Evolutionary conservation across 2,797 vertebrate species (phyloP).

Genomic region (Platalea minor): DNA sequence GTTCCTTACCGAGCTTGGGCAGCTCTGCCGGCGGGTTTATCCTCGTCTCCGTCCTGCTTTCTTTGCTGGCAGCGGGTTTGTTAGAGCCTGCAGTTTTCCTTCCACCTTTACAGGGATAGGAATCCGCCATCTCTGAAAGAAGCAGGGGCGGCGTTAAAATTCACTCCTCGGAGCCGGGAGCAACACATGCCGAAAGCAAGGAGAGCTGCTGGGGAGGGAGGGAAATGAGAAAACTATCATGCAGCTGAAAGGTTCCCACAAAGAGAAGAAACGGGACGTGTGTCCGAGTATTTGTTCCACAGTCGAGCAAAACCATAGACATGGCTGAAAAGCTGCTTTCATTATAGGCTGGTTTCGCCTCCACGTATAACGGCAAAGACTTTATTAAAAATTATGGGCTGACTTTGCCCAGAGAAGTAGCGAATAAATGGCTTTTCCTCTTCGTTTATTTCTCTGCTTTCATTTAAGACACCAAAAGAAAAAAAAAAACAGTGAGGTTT

Average conservation of each 20-base stretch:
- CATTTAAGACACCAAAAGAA: slow-evolving; percentile 37
- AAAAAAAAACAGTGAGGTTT: slow-evolving; percentile 30
- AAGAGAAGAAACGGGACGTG: neutral
- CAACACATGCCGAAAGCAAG: neutral
- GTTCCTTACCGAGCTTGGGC: slow-evolving; percentile 70
- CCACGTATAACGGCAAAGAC: neutral
- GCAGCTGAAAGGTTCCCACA: neutral
- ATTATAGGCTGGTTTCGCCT: neutral
- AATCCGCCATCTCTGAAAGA: slow-evolving; percentile 76
- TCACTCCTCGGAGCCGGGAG: neutral
- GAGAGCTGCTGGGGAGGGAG: slow-evolving; percentile 8
- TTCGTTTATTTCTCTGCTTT: slow-evolving; percentile 39
- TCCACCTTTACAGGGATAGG: slow-evolving; percentile 73
- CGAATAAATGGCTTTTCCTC: slow-evolving; percentile 12
- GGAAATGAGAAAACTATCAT: neutral
- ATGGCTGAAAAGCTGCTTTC: slow-evolving; percentile 12
- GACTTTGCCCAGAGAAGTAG: neutral
- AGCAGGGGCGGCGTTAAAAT: slow-evolving; percentile 6
- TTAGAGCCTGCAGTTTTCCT: slow-evolving; percentile 69
- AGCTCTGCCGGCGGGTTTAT: slow-evolving; percentile 50
- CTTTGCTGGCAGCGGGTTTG: slow-evolving; percentile 66
- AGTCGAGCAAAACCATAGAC: neutral
- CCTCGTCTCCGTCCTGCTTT: slow-evolving; percentile 61
- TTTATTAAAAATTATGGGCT: slow-evolving; percentile 48
- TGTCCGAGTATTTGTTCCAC: neutral